Evolutionary conservation across 1,140 invertebrate species (phyloP).

Genomic region (Sesamia nonagrioides): DNA sequence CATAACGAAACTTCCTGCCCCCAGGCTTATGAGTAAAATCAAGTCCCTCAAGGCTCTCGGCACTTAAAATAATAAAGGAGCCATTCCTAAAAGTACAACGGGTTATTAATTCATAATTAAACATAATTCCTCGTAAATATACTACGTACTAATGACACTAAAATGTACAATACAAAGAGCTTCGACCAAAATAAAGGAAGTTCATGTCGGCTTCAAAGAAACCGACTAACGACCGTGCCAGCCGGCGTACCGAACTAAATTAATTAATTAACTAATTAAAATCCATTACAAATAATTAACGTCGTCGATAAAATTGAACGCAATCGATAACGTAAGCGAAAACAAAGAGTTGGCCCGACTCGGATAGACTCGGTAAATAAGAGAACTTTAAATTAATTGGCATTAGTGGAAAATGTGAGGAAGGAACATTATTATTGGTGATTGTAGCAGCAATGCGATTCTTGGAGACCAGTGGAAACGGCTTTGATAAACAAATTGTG

Average conservation of each 20-base stretch:
- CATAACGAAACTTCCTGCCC: constrained; percentile 1
- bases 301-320: constrained; percentile 79
- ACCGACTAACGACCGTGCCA: constrained; percentile 62
- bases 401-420: constrained; percentile 39
- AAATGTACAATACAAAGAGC: constrained; percentile 68
- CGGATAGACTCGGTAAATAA: constrained; percentile 49
- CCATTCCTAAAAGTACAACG: constrained; percentile 39
- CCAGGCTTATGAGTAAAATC: constrained; percentile 17
- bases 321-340: constrained; percentile 79
- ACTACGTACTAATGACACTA: constrained; percentile 57
- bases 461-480: too few relatives aligned
- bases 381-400: constrained; percentile 39
- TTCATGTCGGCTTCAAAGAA: constrained; percentile 70
- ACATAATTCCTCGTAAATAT: constrained; percentile 49
- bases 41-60: not conserved
- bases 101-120: constrained; percentile 51
- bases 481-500: too few relatives aligned
- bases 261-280: constrained; percentile 86
- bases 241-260: constrained; percentile 77
- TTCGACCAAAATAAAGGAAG: constrained; percentile 47
- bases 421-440: not conserved
- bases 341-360: constrained; percentile 71
- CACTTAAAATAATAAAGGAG: constrained; percentile 38
- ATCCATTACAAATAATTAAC: constrained; percentile 86
- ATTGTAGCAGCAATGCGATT: too few relatives aligned